Conservation (phyloP, 64 coral and sea anemone species). For the Montipora efflorescens region DNA sequence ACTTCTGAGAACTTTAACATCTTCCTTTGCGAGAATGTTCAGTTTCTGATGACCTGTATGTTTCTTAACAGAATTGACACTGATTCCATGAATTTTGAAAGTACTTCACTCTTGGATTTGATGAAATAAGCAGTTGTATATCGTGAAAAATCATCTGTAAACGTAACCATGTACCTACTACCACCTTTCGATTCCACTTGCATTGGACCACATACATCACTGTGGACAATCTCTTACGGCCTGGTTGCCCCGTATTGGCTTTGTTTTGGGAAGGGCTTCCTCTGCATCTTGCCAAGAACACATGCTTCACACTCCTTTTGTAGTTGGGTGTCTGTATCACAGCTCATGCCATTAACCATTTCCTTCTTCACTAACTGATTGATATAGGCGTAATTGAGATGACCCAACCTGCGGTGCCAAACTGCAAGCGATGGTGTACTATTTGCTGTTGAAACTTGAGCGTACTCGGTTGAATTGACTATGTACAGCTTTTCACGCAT, state of each 20-base stretch:
- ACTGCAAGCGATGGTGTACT: slow-evolving; percentile 43
- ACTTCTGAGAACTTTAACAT: slow-evolving; percentile 28
- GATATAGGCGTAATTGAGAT: slow-evolving; percentile 79
- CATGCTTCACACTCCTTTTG: slow-evolving; percentile 73
- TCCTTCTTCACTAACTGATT: slow-evolving; percentile 68
- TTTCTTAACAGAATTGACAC: slow-evolving; percentile 24
- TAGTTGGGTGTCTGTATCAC: slow-evolving; percentile 37
- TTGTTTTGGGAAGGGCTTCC: slow-evolving; percentile 71
- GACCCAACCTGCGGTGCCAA: slow-evolving; percentile 73
- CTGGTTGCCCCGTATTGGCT: slow-evolving; percentile 79
- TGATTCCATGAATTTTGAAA: slow-evolving; percentile 40
- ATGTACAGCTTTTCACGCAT: not conserved
- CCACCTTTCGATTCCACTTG: no score
- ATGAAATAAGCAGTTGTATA: slow-evolving; percentile 42
- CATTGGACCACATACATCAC: slow-evolving; percentile 38
- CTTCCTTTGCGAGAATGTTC: slow-evolving; percentile 17
- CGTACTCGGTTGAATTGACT: slow-evolving; percentile 66
- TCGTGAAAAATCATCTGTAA: slow-evolving; percentile 74
- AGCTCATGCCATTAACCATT: slow-evolving; percentile 81
- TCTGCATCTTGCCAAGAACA: slow-evolving; percentile 81
- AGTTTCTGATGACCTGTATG: slow-evolving; percentile 59
- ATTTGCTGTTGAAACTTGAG: slow-evolving; percentile 53
- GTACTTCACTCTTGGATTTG: not conserved
- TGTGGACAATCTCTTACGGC: slow-evolving; percentile 80
- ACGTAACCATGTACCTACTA: no score